Base-by-base conservation (phyloP, 2,797 vertebrate species). In the Salmo trutta region DNA sequence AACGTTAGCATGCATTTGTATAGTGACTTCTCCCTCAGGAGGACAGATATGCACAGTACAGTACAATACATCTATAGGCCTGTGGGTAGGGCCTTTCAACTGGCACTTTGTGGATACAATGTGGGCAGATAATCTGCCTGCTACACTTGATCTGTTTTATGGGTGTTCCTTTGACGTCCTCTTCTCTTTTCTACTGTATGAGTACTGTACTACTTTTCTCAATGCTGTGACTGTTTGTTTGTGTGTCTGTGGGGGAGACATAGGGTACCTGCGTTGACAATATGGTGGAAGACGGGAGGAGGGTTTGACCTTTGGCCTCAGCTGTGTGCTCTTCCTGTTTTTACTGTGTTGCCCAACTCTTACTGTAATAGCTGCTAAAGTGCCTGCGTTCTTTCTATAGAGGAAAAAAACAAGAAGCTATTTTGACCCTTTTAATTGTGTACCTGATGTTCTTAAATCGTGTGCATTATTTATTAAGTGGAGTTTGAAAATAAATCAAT, bases 311-410 rank as follows among this genome's bases (percentile, higher is more conserved):
- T 47, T 47, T 47, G 41, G 17, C 7, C 27, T 56, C 64, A 27
- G 47, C 75, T 27, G 36, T 53, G 65, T 76, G 71, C 33, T 12
- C 53, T 33, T 80, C 69, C 15, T 52, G 36, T 76, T 92, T 33
- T 90, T 71, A 88, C 82, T 19, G 90, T 88, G 79, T 86, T 74
- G 87, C 92, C 89, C 91, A 93, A 88, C 90, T 83, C 88, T 86
- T 62, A 52, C 77, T 87, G 81, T 88, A 86, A 21, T 86, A 91
- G 64, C 81, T 85, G 88, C 90, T 86, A 77, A 96, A 95, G 95
- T 96, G 95, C 95, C 96, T 95, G 94, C 91, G 83, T 84, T 93
- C 92, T 94, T 93, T 94, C 89, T 87, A 77, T 82, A 33, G 73
- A 56, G 71, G 41, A 75, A 80, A 69, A 73, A 71, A 74, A 76